A percentile compares a stretch with the other conserved stretches of the same genome.
These are phyloP conservation scores for Cisticola juncidis DNA, from an alignment of 2,113 vertebrate species.

Conservation along the genomic window DNA sequence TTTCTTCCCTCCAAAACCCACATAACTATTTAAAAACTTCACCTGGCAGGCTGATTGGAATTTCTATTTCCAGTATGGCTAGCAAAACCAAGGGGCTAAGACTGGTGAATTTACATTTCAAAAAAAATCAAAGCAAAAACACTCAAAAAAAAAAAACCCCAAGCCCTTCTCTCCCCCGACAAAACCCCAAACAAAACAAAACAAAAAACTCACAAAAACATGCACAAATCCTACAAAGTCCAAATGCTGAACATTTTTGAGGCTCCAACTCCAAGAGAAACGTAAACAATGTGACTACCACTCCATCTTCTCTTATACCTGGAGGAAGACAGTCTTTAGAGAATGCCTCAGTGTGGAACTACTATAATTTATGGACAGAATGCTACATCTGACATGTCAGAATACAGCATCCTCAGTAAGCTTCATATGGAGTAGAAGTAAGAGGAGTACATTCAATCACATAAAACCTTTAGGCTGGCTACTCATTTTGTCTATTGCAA, in stretches of 20 bases:
- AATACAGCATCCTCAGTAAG: background rate
- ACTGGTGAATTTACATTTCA: background rate
- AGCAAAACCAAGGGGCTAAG: background rate
- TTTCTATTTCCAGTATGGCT: background rate
- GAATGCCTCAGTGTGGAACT: background rate
- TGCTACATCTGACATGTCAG: background rate
- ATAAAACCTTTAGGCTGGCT: background rate
- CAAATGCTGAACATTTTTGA: background rate
- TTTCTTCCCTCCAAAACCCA: background rate
- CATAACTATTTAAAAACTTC: background rate
- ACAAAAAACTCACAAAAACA: background rate
- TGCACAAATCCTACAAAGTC: background rate
- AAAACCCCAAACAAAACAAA: background rate
- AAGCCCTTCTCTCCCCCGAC: accelerated
- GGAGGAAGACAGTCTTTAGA: background rate
- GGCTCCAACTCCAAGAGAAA: background rate
- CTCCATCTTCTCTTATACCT: background rate
- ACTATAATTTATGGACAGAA: background rate
- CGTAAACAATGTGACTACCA: background rate
- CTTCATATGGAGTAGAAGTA: background rate
- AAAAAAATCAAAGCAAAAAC: background rate
- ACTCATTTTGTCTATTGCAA: background rate
- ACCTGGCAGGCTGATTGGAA: background rate
- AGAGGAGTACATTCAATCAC: background rate
- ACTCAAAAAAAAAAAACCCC: background rate